These are phyloP conservation scores for Strigamia maritima DNA, from an alignment of 2,888 invertebrate species.

Conservation along the genomic window DNA sequence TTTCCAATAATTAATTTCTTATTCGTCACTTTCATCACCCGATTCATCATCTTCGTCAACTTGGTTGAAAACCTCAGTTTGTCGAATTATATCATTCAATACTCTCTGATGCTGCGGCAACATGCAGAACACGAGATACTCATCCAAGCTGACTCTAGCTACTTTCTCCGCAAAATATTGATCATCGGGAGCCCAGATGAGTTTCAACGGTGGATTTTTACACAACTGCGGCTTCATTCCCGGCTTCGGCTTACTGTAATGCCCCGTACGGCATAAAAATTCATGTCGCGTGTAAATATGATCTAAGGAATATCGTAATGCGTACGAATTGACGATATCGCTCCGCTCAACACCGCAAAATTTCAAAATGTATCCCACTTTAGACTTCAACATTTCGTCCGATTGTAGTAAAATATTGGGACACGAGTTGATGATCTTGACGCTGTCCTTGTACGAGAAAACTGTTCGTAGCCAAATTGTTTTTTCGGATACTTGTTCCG, in stretches of 20 bases:
- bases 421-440: not conserved
- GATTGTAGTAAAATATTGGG: not conserved
- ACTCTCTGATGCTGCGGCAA: not conserved
- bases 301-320: not conserved
- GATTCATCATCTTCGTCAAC: not conserved
- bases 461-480: not conserved
- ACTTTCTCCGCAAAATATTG: not conserved
- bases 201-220: not conserved
- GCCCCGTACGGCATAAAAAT: not conserved
- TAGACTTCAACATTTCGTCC: not conserved
- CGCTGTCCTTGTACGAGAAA: not conserved
- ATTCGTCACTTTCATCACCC: not conserved
- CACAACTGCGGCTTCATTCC: not conserved
- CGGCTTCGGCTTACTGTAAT: not conserved
- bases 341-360: not conserved
- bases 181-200: not conserved
- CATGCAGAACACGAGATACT: not conserved
- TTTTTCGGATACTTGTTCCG: not conserved
- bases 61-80: not conserved
- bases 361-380: not conserved
- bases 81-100: not conserved
- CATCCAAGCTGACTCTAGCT: constrained; percentile 7
- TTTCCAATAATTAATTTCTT: not conserved
- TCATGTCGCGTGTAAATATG: not conserved
- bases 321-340: not conserved